Conservation (phyloP, 92 coral and sea anemone species). For the Hydrozoanthus gracilis region DNA sequence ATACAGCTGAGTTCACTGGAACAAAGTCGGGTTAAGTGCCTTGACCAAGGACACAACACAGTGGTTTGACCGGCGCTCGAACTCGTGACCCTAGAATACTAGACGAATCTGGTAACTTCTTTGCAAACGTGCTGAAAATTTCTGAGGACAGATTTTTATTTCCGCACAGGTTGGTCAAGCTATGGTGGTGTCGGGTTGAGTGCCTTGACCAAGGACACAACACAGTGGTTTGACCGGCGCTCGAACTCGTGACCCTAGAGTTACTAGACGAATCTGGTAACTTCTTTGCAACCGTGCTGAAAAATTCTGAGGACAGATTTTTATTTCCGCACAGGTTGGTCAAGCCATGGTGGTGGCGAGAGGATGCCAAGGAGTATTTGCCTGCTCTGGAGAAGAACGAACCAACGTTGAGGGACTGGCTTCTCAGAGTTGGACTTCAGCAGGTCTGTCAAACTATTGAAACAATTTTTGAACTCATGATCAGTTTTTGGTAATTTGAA, state of each 20-base stretch:
- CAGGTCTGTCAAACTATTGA: conserved; percentile 55
- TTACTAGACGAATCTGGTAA: not conserved
- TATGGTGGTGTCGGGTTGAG: conserved; percentile 98
- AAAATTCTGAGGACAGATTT: no score
- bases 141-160: not conserved
- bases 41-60: no score
- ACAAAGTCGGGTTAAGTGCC: no score
- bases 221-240: no score
- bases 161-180: conserved; percentile 62
- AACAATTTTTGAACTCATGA: no score
- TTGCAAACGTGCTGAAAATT: not conserved
- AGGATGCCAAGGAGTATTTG: conserved; percentile 70
- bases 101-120: not conserved
- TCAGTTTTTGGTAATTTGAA: no score
- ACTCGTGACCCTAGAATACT: no score
- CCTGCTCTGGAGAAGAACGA: conserved; percentile 81
- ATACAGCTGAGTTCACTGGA: no score
- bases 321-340: conserved; percentile 51
- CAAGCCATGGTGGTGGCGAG: conserved; percentile 93
- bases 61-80: no score
- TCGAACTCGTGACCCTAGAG: no score
- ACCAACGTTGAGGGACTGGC: conserved; percentile 82
- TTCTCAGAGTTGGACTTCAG: conserved; percentile 73
- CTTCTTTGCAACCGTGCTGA: not conserved
- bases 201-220: no score